These are phyloP conservation scores for human (Homo sapiens) DNA, from an alignment of 2,113 vertebrate genomes.

Conservation along the genomic window GRCh38 chr2:95714501-95715000, in stretches of 20 bases:
- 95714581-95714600: neutral
- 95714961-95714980: neutral
- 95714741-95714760: neutral
- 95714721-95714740: neutral
- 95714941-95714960: neutral
- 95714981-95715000: neutral
- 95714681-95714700: slow-evolving; percentile 8
- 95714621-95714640: slow-evolving; percentile 1
- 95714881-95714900: neutral
- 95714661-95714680: neutral
- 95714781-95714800: neutral
- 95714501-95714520: neutral
- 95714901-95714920: neutral
- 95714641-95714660: neutral
- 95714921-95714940: neutral
- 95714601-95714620: slow-evolving; percentile 44
- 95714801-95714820: too few relatives aligned
- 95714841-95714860: neutral
- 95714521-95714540: neutral
- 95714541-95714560: neutral
- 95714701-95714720: neutral
- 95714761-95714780: neutral
- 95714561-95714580: neutral
- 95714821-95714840: neutral
- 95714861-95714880: too few relatives aligned